Conservation (phyloP, 2,113 vertebrate species). For the Cygnus buccinator region DNA sequence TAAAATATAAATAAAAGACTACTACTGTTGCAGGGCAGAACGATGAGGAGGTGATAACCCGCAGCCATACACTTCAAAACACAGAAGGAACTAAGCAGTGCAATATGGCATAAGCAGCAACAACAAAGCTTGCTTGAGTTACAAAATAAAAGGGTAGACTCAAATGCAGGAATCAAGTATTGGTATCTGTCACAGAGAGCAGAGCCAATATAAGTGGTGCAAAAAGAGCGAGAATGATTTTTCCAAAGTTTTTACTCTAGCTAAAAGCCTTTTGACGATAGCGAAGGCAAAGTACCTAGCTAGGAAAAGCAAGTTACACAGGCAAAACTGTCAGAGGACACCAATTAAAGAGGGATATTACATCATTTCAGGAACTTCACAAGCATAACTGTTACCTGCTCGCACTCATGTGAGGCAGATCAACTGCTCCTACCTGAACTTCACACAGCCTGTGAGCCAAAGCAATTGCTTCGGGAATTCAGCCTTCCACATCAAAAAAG, state of each 20-base stretch:
- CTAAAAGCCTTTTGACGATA: neutral
- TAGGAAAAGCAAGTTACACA: neutral
- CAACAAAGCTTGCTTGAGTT: neutral
- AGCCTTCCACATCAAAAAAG: neutral
- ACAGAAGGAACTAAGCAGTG: neutral
- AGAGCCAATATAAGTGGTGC: neutral
- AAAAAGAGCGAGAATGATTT: neutral
- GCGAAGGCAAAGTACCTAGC: neutral
- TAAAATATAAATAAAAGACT: neutral
- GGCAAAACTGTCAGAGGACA: neutral
- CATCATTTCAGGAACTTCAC: neutral
- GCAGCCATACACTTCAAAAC: neutral
- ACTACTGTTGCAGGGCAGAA: rapidly evolving
- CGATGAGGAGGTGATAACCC: neutral
- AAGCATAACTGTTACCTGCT: neutral
- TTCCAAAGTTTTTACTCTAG: neutral
- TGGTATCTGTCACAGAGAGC: neutral
- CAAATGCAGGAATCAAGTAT: neutral
- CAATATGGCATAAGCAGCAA: neutral
- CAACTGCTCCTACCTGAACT: neutral
- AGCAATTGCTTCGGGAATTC: neutral
- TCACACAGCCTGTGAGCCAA: neutral
- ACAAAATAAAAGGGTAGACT: neutral
- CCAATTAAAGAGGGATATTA: neutral
- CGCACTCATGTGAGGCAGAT: neutral